phyloP scores from a whole-genome alignment of 2,797 vertebrate species.

The Coccyzus lansbergi region DNA sequence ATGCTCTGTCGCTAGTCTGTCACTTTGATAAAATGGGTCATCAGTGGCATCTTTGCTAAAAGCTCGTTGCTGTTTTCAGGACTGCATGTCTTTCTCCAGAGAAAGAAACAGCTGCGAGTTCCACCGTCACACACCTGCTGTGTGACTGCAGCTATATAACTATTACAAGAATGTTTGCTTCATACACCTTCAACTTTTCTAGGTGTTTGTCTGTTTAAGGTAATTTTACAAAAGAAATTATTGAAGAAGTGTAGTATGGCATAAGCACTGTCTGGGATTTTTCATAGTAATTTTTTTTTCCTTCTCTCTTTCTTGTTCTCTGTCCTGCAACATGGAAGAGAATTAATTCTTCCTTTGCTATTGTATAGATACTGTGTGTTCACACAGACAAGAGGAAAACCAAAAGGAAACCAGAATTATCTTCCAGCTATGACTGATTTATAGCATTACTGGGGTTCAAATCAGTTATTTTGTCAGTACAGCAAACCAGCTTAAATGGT shows the following conservation, averaged over 20 bases:
- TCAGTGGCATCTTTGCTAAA: slow-evolving; percentile 9
- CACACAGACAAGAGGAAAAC: not conserved
- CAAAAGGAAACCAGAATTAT: not conserved
- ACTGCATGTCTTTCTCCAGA: not conserved
- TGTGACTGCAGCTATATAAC: not conserved
- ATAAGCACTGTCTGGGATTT: not conserved
- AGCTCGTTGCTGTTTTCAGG: not conserved
- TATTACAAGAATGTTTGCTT: not conserved
- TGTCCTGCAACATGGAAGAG: not conserved
- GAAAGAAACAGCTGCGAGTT: not conserved
- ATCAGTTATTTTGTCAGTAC: not conserved
- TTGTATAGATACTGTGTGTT: fast-evolving
- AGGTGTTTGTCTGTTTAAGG: not conserved
- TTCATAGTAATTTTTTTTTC: not conserved
- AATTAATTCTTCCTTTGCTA: not conserved
- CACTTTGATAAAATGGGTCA: slow-evolving; percentile 16
- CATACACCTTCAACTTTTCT: not conserved
- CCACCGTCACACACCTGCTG: not conserved
- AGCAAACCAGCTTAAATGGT: not conserved
- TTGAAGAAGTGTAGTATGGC: not conserved
- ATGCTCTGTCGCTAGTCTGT: not conserved
- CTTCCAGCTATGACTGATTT: not conserved
- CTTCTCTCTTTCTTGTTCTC: not conserved
- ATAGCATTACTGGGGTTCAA: not conserved
- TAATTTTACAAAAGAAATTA: not conserved